These are phyloP conservation scores for Eumerus sabulonum DNA, from an alignment of 2,888 invertebrate species.

Conservation along the genomic window DNA sequence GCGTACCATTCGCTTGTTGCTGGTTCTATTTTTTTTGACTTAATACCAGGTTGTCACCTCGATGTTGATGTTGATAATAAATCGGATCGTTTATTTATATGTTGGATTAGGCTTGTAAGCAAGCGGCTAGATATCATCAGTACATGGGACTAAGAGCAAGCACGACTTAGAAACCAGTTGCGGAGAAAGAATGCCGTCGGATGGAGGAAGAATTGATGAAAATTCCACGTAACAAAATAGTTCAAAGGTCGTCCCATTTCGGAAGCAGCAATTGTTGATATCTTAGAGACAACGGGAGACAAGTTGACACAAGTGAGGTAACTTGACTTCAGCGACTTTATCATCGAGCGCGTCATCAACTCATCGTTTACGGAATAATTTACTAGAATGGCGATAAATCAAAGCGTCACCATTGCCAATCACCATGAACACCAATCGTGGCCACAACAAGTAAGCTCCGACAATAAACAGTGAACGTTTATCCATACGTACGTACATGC, in stretches of 20 bases:
- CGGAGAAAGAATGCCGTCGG: background rate
- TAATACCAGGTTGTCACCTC: conserved; percentile 67
- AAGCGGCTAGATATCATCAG: conserved; percentile 58
- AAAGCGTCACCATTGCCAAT: conserved; percentile 55
- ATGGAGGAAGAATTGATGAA: conserved; percentile 64
- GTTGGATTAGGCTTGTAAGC: conserved; percentile 68
- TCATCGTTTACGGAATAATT: conserved; percentile 58
- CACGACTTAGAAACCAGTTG: conserved; percentile 43
- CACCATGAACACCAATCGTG: conserved; percentile 46
- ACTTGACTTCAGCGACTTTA: too few relatives aligned
- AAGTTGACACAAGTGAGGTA: too few relatives aligned
- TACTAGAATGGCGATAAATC: conserved; percentile 59
- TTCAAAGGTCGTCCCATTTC: conserved; percentile 2
- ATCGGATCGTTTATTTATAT: conserved; percentile 65
- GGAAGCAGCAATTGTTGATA: background rate
- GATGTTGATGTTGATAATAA: conserved; percentile 67
- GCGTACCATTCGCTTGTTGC: conserved; percentile 35
- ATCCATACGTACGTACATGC: conserved; percentile 44
- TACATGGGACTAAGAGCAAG: conserved; percentile 7
- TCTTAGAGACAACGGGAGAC: background rate
- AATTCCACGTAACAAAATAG: conserved; percentile 55
- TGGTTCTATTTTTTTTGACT: conserved; percentile 48
- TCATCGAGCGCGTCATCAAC: too few relatives aligned
- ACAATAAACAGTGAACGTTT: too few relatives aligned
- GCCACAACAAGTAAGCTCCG: conserved; percentile 21